A percentile compares a stretch with the other conserved stretches of the same genome.
phyloP scores from a whole-genome alignment of 2,797 vertebrate species.

The Smutsia temminckii region DNA sequence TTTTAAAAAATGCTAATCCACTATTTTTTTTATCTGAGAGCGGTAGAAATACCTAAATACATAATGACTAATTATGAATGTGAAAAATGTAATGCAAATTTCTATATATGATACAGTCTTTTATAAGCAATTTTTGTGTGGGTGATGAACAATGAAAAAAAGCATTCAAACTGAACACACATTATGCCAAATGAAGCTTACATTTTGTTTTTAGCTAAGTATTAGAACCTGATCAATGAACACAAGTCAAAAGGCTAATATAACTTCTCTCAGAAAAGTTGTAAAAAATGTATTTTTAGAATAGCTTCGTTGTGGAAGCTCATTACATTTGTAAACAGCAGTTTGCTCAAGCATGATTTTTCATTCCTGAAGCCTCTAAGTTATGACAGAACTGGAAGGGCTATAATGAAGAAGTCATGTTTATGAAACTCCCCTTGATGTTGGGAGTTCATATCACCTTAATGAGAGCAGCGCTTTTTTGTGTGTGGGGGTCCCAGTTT shows the following conservation, averaged over 20 bases:
- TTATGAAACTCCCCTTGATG: not conserved
- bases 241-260: slow-evolving; percentile 30
- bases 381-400: not conserved
- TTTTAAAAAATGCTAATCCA: not conserved
- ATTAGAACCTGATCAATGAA: slow-evolving; percentile 28
- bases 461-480: not conserved
- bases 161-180: not conserved
- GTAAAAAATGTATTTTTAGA: not conserved
- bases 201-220: not conserved
- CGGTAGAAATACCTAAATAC: slow-evolving; percentile 18
- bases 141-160: slow-evolving; percentile 15
- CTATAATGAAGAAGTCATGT: not conserved
- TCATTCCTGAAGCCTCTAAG: slow-evolving; percentile 53
- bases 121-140: not conserved
- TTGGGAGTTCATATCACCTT: not conserved
- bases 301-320: slow-evolving; percentile 51
- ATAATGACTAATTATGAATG: not conserved
- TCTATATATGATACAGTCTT: not conserved
- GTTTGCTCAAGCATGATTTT: slow-evolving; percentile 56
- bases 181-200: not conserved
- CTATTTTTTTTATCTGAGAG: not conserved
- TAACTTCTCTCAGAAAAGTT: slow-evolving; percentile 23
- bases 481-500: not conserved
- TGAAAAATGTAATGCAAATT: slow-evolving; percentile 16
- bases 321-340: slow-evolving; percentile 67